Conservation (phyloP, 2,113 vertebrate genomes). For the Pelobates fuscus region DNA sequence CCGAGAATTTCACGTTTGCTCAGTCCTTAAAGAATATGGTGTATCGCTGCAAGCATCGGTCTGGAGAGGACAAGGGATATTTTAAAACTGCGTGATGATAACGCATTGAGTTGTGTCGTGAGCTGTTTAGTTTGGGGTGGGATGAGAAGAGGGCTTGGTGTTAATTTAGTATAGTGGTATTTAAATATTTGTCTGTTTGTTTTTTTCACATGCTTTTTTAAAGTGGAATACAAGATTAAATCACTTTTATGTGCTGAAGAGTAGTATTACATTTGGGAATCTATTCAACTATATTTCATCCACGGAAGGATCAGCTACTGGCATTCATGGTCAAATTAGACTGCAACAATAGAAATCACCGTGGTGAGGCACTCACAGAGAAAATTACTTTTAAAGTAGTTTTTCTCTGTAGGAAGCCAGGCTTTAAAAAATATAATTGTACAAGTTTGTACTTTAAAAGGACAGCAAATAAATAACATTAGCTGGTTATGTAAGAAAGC, state of each 20-base stretch:
- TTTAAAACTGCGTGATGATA: no score
- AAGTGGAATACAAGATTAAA: background rate
- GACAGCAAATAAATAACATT: constrained; percentile 12
- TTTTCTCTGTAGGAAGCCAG: constrained; percentile 26
- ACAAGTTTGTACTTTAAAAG: constrained; percentile 3
- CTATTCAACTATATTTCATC: constrained; percentile 23
- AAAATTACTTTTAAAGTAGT: constrained; percentile 43
- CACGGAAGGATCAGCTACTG: constrained; percentile 11
- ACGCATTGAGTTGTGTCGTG: no score
- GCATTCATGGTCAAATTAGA: constrained; percentile 15
- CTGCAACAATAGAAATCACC: constrained; percentile 16
- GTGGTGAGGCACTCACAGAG: constrained; percentile 10
- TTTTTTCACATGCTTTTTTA: background rate
- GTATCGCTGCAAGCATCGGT: no score
- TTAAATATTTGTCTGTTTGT: constrained; percentile 7
- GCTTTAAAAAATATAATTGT: constrained; percentile 14
- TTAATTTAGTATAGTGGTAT: background rate
- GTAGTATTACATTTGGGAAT: constrained; percentile 10
- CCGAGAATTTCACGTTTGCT: no score
- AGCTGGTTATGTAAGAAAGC: constrained; percentile 25
- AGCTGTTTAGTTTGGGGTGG: no score
- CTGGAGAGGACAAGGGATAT: no score
- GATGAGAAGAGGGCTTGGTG: no score
- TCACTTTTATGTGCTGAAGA: background rate
- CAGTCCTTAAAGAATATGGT: no score